Conservation (phyloP, 2,113 vertebrate genomes). For the Nettapus auritus region DNA sequence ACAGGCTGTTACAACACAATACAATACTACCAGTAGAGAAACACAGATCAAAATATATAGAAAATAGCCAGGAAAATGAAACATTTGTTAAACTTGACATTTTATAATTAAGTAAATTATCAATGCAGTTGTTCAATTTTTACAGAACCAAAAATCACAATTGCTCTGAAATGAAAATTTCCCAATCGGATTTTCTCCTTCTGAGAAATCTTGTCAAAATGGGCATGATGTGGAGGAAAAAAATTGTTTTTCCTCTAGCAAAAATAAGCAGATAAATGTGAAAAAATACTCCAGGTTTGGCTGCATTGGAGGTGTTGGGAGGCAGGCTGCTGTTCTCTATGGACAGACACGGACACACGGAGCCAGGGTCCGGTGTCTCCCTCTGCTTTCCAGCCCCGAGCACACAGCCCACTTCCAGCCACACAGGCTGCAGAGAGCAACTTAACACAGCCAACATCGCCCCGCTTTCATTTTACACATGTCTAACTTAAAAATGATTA, state of each 20-base stretch:
- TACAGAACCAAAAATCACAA: neutral
- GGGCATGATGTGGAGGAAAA: rapidly evolving
- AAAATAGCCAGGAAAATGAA: neutral
- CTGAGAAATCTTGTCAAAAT: constrained; percentile 8
- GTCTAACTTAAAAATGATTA: constrained; percentile 33
- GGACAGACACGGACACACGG: neutral
- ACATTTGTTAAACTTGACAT: neutral
- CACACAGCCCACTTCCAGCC: neutral
- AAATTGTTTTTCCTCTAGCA: neutral
- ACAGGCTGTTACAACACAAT: constrained; percentile 2
- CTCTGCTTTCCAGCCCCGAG: no score
- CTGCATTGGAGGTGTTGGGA: neutral
- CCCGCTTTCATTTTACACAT: constrained; percentile 8
- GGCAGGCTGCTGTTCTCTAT: neutral
- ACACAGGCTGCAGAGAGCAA: neutral
- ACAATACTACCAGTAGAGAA: neutral
- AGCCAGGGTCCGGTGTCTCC: rapidly evolving
- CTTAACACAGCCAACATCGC: constrained; percentile 23
- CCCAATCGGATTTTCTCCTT: neutral
- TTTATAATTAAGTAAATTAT: neutral
- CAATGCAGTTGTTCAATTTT: no score
- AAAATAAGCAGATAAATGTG: neutral
- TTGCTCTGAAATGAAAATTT: neutral
- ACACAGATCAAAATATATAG: neutral
- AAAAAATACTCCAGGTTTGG: neutral